Conservation (phyloP, 2,113 vertebrate genomes). For the Oxygymnocypris stewartii region DNA sequence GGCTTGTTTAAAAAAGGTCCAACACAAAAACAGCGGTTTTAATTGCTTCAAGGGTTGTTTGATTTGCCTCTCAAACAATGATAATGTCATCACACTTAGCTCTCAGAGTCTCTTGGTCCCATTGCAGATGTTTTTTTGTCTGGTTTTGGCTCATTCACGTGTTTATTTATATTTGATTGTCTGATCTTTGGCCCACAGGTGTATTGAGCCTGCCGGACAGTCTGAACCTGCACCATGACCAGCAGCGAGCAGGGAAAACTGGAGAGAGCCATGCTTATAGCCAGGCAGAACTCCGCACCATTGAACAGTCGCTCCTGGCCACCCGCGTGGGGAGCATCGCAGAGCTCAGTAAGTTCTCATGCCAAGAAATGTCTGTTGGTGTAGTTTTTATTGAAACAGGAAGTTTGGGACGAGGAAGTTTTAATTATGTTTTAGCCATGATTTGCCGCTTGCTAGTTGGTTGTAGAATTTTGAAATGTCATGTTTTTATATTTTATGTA, state of each 20-base stretch:
- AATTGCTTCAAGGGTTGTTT: conserved; percentile 38
- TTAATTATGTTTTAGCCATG: background rate
- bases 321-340: conserved; percentile 94
- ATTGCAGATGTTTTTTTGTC: background rate
- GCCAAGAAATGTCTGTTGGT: background rate
- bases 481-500: too few relatives aligned
- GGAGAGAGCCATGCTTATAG: conserved; percentile 85
- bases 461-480: background rate
- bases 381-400: background rate
- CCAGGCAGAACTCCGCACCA: conserved; percentile 90
- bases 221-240: conserved; percentile 89
- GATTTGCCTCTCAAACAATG: conserved; percentile 10
- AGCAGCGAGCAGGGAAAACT: conserved; percentile 82
- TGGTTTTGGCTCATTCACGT: background rate
- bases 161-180: background rate
- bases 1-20: conserved; percentile 33
- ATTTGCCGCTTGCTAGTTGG: too few relatives aligned
- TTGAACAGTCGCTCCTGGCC: conserved; percentile 92
- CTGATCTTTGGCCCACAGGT: conserved; percentile 70
- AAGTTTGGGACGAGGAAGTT: background rate
- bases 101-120: background rate
- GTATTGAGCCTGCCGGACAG: conserved; percentile 93
- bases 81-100: conserved; percentile 19
- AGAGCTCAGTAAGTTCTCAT: conserved; percentile 87
- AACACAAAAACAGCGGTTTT: conserved; percentile 36